Evolutionary conservation across 1,140 invertebrate genomes (phyloP).

Genomic region (Trypoxylus dichotomus): DNA sequence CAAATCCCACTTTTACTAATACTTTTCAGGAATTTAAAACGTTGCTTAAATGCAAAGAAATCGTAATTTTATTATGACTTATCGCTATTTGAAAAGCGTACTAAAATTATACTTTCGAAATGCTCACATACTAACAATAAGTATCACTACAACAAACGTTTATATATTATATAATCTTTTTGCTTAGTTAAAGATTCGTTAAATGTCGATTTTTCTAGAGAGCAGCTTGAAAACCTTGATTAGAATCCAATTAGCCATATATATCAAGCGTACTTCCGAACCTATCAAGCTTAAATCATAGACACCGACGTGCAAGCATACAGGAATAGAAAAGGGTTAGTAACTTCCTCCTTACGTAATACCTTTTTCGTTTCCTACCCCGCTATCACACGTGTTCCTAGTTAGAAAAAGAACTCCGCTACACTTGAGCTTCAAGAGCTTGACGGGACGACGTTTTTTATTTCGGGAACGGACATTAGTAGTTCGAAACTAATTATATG

Average conservation of each 20-base stretch:
- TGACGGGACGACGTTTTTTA: not conserved
- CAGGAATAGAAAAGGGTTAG: conserved; percentile 8
- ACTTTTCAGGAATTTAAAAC: too few species aligned
- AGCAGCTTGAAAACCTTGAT: too few species aligned
- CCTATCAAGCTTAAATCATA: not conserved
- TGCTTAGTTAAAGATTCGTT: too few species aligned
- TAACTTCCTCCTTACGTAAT: not conserved
- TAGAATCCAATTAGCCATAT: not conserved
- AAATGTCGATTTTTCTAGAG: too few species aligned
- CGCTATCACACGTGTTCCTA: conserved; percentile 5
- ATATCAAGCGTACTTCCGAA: not conserved
- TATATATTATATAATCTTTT: too few species aligned
- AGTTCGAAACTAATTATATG: conserved; percentile 17
- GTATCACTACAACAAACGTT: too few species aligned
- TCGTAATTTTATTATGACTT: too few species aligned
- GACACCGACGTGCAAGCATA: not conserved
- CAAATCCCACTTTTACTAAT: too few species aligned
- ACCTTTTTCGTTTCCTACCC: not conserved
- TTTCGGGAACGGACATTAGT: not conserved
- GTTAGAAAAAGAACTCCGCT: conserved; percentile 14
- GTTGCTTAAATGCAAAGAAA: too few species aligned
- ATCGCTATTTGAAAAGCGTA: too few species aligned
- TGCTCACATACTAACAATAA: too few species aligned
- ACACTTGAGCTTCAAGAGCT: not conserved
- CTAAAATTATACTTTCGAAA: too few species aligned